phyloP scores from a whole-genome alignment of 1,140 invertebrate genomes.

The Zaprionus vittiger region DNA sequence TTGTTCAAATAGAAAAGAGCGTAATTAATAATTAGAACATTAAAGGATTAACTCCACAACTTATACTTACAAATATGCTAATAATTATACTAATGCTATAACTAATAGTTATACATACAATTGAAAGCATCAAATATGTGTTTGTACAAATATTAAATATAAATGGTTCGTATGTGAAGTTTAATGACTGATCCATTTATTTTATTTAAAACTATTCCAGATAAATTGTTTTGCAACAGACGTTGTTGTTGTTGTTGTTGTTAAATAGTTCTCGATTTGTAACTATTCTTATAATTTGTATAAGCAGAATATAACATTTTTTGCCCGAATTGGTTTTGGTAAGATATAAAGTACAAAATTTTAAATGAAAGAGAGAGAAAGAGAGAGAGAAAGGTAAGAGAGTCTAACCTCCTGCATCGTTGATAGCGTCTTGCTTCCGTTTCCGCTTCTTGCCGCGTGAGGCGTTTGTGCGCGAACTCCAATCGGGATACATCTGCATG shows the following conservation, averaged over 20 bases:
- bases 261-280: not conserved
- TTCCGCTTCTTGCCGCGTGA: slow-evolving; percentile 99
- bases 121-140: not conserved
- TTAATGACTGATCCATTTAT: not conserved
- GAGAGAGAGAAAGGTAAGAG: slow-evolving; percentile 33
- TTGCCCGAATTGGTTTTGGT: slow-evolving; percentile 29
- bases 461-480: slow-evolving; percentile 99
- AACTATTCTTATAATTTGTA: not conserved
- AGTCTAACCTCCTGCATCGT: slow-evolving; percentile 95
- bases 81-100: no score
- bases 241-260: not conserved
- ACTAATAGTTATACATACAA: no score
- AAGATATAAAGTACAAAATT: slow-evolving; percentile 43
- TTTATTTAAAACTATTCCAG: not conserved
- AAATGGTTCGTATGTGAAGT: not conserved
- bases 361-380: slow-evolving; percentile 39
- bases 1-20: no score
- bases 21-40: no score
- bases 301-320: not conserved
- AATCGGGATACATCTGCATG: slow-evolving; percentile 99
- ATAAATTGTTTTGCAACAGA: not conserved
- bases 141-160: not conserved
- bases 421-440: slow-evolving; percentile 97
- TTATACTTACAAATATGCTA: no score
- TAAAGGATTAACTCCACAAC: no score